phyloP scores from a whole-genome alignment of 2,888 invertebrate species.

The Byasa hedistus region DNA sequence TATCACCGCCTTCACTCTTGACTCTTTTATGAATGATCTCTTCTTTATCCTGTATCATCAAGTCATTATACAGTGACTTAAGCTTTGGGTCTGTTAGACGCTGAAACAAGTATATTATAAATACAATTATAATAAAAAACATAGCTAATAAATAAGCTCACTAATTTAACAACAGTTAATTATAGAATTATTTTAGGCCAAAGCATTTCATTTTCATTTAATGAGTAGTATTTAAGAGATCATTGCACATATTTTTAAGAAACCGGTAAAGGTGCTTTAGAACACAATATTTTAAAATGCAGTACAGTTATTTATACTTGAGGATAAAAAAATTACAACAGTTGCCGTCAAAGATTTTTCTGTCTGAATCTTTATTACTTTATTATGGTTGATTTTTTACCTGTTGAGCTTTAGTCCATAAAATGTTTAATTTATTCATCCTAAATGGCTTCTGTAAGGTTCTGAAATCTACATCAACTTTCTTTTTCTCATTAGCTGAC shows the following conservation, averaged over 20 bases:
- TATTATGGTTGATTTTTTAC: slow-evolving; percentile 70
- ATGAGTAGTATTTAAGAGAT: too few relatives aligned
- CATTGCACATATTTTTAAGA: too few relatives aligned
- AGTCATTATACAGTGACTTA: slow-evolving; percentile 91
- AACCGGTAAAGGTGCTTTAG: too few relatives aligned
- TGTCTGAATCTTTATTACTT: not conserved
- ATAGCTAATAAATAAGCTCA: too few relatives aligned
- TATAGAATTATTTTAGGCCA: too few relatives aligned
- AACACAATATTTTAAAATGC: too few relatives aligned
- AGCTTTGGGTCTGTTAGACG: slow-evolving; percentile 90
- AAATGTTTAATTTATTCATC: slow-evolving; percentile 92
- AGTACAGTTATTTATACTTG: too few relatives aligned
- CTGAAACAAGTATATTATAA: slow-evolving; percentile 63
- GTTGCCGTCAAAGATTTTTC: not conserved
- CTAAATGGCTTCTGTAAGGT: slow-evolving; percentile 91
- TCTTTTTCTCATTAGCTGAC: slow-evolving; percentile 75
- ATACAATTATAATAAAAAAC: too few relatives aligned
- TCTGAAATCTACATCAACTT: slow-evolving; percentile 79
- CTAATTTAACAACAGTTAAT: too few relatives aligned
- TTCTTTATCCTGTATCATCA: slow-evolving; percentile 95
- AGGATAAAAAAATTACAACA: too few relatives aligned
- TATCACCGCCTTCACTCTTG: slow-evolving; percentile 90
- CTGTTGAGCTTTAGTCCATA: slow-evolving; percentile 94
- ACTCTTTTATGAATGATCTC: slow-evolving; percentile 91
- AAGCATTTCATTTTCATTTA: too few relatives aligned